Evolutionary conservation across 2,797 vertebrate genomes (phyloP), one percentile per base, ranked within the genome.

Genomic region (Enteromius radiatus): DNA sequence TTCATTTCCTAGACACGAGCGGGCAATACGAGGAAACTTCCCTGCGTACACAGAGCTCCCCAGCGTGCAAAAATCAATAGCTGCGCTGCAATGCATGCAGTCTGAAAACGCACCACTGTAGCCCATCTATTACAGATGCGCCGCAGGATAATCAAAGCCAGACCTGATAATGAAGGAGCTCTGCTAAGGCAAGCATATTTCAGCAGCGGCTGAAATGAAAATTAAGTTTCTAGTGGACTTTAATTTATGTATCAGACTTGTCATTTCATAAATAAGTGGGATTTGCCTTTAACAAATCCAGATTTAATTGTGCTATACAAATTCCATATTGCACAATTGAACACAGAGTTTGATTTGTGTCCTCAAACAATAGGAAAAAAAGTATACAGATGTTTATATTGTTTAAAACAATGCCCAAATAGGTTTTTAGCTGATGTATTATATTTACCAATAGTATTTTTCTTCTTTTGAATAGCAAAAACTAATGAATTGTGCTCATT

Each of bases 1-100:
- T 81, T 79, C 38, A 79, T 85, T 85, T 76, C 59, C 43, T 79
- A 54, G 56, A 75, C 74, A 59, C 52, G 59, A 82, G 61, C 45
- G 31, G 38, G 41, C 12, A 64, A 19, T 33, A 36, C 14, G 17
- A 80, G 79, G 79, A 80, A 69, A 77, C 84, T 80, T 84, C 52
- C 64, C 56, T 14, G 17, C 21, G 10, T 38, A 28, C 47, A 54
- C 75, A 69, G 63, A 82, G 76, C 81, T 83, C 81, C 64, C 77
- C 28, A 52, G 43, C 6, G 36, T 54, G 6, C 64, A 28, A 70
- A 71, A 82, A 84, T 84, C 82, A 70, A 84, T 83, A 82, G 64
- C 70, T n/a, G 4, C 23, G 19, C 78, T 81, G 84, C 52, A 83
- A 41, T 38, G 17, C 59, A 80, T 61, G 63, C 47, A 41, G 47